A percentile compares a stretch with the other conserved stretches of the same genome.
phyloP scores from a whole-genome alignment of 2,797 vertebrate genomes.

The Caiman crocodilus region DNA sequence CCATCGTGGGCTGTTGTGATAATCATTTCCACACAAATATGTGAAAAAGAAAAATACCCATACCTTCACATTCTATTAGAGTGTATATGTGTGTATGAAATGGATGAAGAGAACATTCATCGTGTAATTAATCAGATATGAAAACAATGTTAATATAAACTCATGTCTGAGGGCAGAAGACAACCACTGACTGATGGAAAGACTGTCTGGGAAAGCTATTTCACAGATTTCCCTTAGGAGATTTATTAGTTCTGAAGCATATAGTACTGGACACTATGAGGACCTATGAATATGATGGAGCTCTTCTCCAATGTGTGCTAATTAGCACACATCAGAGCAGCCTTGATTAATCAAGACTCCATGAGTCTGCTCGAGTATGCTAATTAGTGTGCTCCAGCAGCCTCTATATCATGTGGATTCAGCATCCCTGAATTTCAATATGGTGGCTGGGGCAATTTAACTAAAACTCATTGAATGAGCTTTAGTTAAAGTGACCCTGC shows the following conservation, averaged over 20 bases:
- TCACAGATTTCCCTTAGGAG: neutral
- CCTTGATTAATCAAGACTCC: no score
- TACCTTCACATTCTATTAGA: neutral
- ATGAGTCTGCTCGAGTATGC: no score
- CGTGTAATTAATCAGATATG: neutral
- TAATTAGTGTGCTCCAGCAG: no score
- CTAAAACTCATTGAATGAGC: no score
- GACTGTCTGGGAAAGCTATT: fast-evolving
- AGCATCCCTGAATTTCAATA: no score
- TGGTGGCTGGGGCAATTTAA: no score
- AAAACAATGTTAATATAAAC: neutral
- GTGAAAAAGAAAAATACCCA: neutral
- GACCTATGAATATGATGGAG: no score
- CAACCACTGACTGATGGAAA: neutral
- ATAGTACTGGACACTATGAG: neutral
- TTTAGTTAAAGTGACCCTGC: no score
- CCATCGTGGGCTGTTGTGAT: no score
- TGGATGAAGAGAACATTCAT: neutral
- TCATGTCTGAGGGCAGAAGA: neutral
- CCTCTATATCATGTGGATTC: no score
- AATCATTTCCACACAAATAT: neutral
- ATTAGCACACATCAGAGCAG: no score
- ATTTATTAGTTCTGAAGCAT: neutral
- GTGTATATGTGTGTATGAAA: neutral
- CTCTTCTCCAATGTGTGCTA: no score